Conservation (phyloP, 2,797 vertebrate species). For the Smutsia temminckii region DNA sequence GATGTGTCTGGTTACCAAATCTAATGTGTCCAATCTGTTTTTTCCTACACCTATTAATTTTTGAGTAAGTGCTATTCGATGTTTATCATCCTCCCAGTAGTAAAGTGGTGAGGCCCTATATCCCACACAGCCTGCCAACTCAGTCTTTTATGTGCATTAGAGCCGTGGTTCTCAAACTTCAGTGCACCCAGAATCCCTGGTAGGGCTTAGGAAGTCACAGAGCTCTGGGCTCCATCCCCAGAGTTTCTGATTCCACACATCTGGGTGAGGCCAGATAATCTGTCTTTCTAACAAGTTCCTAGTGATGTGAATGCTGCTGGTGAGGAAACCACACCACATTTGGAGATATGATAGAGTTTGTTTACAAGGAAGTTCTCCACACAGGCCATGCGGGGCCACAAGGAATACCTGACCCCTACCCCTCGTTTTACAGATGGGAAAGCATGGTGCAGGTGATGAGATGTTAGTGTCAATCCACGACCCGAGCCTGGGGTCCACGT, state of each 20-base stretch:
- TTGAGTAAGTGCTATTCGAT: background rate
- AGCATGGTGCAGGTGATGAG: rapidly evolving
- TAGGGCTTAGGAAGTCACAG: background rate
- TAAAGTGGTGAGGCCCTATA: no score
- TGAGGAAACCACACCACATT: no score
- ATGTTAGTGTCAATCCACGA: rapidly evolving
- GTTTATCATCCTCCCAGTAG: rapidly evolving
- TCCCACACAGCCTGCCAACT: no score
- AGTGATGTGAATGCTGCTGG: background rate
- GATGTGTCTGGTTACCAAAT: background rate
- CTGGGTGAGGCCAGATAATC: background rate
- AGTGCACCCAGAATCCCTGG: rapidly evolving
- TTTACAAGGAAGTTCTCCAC: background rate
- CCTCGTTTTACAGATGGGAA: background rate
- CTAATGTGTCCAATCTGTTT: background rate
- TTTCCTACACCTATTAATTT: background rate
- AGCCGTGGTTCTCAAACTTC: background rate
- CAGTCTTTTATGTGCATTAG: rapidly evolving
- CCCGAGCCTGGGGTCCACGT: rapidly evolving
- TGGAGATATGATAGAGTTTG: background rate
- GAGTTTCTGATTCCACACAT: background rate
- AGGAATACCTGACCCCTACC: background rate
- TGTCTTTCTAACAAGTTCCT: background rate
- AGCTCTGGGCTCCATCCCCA: background rate
- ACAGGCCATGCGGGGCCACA: rapidly evolving